Evolutionary conservation across 2,888 invertebrate species (phyloP).

Genomic region (Saturnia japonica): DNA sequence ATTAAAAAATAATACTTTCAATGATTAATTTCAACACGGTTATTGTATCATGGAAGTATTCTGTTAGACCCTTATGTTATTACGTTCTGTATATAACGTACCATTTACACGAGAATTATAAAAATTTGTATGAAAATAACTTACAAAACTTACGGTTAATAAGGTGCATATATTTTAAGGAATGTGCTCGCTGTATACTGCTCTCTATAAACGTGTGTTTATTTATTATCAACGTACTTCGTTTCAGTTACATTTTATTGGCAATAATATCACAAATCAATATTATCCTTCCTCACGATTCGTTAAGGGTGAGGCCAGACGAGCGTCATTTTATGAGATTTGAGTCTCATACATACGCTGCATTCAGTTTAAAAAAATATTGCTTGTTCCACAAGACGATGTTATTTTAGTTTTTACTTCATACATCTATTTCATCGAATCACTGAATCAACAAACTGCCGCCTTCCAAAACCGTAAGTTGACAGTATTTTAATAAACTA

Average conservation of each 20-base stretch:
- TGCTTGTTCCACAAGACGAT: too few relatives aligned
- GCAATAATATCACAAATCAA: conserved; percentile 75
- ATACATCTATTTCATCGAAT: too few relatives aligned
- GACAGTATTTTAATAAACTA: too few relatives aligned
- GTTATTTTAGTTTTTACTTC: too few relatives aligned
- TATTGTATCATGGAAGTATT: conserved; percentile 68
- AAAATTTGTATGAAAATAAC: conserved; percentile 71
- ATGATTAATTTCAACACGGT: conserved; percentile 59
- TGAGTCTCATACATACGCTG: too few relatives aligned
- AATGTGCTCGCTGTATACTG: conserved; percentile 54
- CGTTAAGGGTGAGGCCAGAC: neutral
- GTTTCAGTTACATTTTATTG: conserved; percentile 58
- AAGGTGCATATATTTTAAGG: conserved; percentile 64
- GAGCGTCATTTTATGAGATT: too few relatives aligned
- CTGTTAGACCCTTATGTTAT: conserved; percentile 34
- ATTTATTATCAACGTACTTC: conserved; percentile 27
- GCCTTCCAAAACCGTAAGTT: too few relatives aligned
- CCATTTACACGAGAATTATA: conserved; percentile 60
- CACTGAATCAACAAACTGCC: too few relatives aligned
- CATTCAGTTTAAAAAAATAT: too few relatives aligned
- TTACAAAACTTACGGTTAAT: conserved; percentile 57
- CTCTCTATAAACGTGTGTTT: neutral
- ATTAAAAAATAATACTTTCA: conserved; percentile 65
- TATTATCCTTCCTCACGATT: conserved; percentile 46
- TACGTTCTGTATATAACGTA: conserved; percentile 53